A percentile compares a stretch with the other conserved stretches of the same genome.
phyloP scores from a whole-genome alignment of 2,888 invertebrate species.

The Morpho deidamia region DNA sequence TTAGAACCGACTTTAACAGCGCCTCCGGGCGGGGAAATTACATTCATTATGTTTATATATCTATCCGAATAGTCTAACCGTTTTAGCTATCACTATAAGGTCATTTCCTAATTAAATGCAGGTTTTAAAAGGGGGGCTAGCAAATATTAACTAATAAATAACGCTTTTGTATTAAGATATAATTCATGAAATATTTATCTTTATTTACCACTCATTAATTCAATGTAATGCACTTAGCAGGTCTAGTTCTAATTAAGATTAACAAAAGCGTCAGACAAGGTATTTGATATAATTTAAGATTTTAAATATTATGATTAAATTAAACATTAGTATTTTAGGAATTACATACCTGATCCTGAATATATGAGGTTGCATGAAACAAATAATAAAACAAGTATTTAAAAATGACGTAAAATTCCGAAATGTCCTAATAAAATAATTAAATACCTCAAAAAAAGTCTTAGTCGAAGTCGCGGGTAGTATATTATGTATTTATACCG shows the following conservation, averaged over 20 bases:
- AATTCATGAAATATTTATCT: conserved; percentile 15
- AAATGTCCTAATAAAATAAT: too few relatives aligned
- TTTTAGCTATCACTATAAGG: conserved; percentile 15
- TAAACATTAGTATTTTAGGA: conserved; percentile 4
- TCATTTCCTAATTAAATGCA: conserved; percentile 18
- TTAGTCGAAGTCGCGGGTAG: too few relatives aligned
- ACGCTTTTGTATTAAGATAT: conserved; percentile 15
- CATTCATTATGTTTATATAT: not conserved
- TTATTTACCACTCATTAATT: conserved; percentile 17
- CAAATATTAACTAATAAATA: conserved; percentile 19
- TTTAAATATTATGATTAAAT: conserved; percentile 1
- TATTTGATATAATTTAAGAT: conserved; percentile 1
- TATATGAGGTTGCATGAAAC: conserved; percentile 49
- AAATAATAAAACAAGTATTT: conserved; percentile 31
- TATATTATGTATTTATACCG: too few relatives aligned
- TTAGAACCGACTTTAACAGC: too few relatives aligned
- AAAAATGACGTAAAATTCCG: too few relatives aligned
- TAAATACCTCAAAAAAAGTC: too few relatives aligned
- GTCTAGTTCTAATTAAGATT: conserved; percentile 20
- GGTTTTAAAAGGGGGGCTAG: conserved; percentile 20
- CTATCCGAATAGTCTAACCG: conserved; percentile 16
- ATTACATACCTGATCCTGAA: conserved; percentile 68
- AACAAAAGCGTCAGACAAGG: conserved; percentile 17
- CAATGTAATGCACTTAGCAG: conserved; percentile 22
- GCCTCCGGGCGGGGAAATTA: too few relatives aligned